Conservation (phyloP, 2,797 vertebrate species). For the Thunnus albacares region DNA sequence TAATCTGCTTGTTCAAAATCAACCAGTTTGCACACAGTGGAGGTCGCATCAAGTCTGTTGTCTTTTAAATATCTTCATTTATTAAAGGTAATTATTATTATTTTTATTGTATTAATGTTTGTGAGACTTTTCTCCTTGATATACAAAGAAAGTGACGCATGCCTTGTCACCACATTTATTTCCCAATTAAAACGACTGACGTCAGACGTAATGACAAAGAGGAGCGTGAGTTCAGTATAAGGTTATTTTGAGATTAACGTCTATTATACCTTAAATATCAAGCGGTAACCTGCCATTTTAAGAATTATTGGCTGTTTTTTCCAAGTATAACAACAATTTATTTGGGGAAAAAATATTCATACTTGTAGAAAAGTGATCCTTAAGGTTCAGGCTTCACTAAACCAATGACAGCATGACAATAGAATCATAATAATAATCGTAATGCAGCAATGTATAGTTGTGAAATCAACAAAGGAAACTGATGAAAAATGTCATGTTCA, state of each 20-base stretch:
- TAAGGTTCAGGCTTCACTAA: not conserved
- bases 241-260: constrained; percentile 47
- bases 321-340: too few species aligned
- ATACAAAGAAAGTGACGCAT: constrained; percentile 62
- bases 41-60: not conserved
- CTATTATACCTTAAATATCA: not conserved
- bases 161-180: constrained; percentile 45
- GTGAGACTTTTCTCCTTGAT: constrained; percentile 20
- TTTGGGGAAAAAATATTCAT: too few species aligned
- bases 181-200: constrained; percentile 87
- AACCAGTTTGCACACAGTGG: not conserved
- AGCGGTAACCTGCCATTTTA: not conserved
- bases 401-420: not conserved
- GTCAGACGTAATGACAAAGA: constrained; percentile 84
- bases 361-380: not conserved
- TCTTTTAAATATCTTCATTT: not conserved
- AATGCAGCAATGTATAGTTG: not conserved
- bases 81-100: not conserved
- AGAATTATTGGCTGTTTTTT: not conserved
- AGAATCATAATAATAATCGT: not conserved
- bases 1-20: not conserved
- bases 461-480: not conserved
- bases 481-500: not conserved
- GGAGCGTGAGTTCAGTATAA: constrained; percentile 74
- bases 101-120: constrained; percentile 6